These are phyloP conservation scores for Neomonachus schauinslandi DNA, from an alignment of 2,113 vertebrate species.

Conservation along the genomic window DNA sequence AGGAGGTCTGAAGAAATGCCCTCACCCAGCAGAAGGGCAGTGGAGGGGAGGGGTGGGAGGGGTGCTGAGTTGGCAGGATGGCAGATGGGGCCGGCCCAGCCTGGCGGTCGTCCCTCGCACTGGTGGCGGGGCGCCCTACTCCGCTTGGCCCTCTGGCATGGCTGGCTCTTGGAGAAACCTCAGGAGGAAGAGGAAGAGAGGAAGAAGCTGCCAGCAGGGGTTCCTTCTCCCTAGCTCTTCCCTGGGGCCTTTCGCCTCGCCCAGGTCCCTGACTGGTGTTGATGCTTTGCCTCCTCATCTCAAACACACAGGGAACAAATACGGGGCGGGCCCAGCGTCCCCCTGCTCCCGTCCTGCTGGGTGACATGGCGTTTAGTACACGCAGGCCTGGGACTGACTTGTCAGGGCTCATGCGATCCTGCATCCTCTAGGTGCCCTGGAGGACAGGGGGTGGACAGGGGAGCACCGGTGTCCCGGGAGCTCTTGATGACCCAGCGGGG, in stretches of 20 bases:
- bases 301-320: neutral
- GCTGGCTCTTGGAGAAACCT: neutral
- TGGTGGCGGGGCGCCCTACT: neutral
- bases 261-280: neutral
- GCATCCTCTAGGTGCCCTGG: fast-evolving
- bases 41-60: neutral
- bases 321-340: neutral
- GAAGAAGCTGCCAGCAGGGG: neutral
- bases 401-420: neutral
- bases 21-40: neutral
- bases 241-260: no score
- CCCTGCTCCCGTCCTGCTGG: neutral
- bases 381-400: neutral
- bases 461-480: neutral
- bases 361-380: neutral
- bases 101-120: neutral
- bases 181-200: neutral
- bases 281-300: neutral
- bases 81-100: neutral
- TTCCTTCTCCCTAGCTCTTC: neutral
- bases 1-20: constrained; percentile 52
- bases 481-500: neutral
- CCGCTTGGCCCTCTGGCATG: neutral
- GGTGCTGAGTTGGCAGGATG: neutral
- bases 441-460: neutral